These are phyloP conservation scores for Phymanthus crucifer DNA, from an alignment of 92 coral and sea anemone genomes.

Conservation along the genomic window DNA sequence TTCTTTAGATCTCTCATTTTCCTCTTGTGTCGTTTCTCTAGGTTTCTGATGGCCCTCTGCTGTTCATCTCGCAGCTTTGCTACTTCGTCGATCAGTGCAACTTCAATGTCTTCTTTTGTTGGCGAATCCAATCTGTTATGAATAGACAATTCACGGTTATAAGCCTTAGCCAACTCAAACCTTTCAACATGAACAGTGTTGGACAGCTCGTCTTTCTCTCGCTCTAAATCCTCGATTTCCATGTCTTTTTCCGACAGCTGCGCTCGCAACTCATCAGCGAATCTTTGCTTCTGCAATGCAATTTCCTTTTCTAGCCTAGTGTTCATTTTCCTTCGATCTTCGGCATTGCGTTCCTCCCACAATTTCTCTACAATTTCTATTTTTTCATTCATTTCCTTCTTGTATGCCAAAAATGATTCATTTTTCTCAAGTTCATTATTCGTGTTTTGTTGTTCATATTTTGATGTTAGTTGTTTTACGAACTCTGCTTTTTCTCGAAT, in stretches of 20 bases:
- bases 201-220: constrained; percentile 50
- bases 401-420: constrained; percentile 32
- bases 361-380: constrained; percentile 58
- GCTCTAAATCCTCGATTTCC: constrained; percentile 48
- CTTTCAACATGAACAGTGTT: constrained; percentile 61
- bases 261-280: constrained; percentile 29
- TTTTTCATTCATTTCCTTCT: constrained; percentile 51
- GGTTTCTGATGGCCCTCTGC: constrained; percentile 39
- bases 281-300: constrained; percentile 20
- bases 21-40: constrained; percentile 57
- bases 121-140: constrained; percentile 59
- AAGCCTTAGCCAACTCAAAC: constrained; percentile 66
- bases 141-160: constrained; percentile 75
- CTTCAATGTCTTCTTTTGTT: constrained; percentile 70
- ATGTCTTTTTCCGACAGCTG: constrained; percentile 51
- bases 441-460: constrained; percentile 39
- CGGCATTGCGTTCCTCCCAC: constrained; percentile 47
- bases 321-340: constrained; percentile 52
- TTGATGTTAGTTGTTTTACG: constrained; percentile 39
- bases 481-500: constrained; percentile 72
- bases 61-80: constrained; percentile 65
- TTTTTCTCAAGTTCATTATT: constrained; percentile 44
- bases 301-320: constrained; percentile 56
- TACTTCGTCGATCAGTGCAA: constrained; percentile 69
- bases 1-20: constrained; percentile 51